These are phyloP conservation scores for Pelodiscus sinensis DNA, from an alignment of 2,113 vertebrate species.

Conservation along the genomic window DNA sequence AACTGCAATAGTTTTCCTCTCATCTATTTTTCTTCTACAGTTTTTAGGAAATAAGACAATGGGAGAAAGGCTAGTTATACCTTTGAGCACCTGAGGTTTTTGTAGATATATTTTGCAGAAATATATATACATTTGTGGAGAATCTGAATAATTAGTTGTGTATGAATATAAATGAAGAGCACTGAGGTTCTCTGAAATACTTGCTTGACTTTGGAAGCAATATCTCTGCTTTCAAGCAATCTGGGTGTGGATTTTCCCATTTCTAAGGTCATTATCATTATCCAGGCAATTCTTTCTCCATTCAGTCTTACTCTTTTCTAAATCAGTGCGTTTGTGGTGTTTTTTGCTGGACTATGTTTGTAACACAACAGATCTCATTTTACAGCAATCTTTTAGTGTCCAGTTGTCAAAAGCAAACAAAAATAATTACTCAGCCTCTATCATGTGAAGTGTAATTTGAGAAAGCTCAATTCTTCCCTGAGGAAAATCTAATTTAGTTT, in stretches of 20 bases:
- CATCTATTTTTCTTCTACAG: background rate
- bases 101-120: background rate
- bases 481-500: conserved; percentile 64
- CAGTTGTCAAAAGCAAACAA: conserved; percentile 46
- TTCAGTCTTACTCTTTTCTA: background rate
- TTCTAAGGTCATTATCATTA: conserved; percentile 30
- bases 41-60: background rate
- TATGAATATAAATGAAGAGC: background rate
- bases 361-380: conserved; percentile 20
- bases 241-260: background rate
- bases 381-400: conserved; percentile 26
- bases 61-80: background rate
- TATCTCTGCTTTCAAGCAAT: background rate
- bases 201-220: conserved; percentile 8
- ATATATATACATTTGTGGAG: background rate
- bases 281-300: background rate
- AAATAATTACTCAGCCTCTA: conserved; percentile 48
- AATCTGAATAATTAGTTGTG: background rate
- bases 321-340: conserved; percentile 16
- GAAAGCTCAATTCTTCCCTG: conserved; percentile 45
- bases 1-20: background rate
- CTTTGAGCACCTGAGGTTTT: background rate
- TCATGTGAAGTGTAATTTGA: conserved; percentile 55
- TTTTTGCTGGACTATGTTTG: conserved; percentile 1
- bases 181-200: background rate